phyloP scores from a whole-genome alignment of 2,888 invertebrate genomes.

The Synergus gifuensis region DNA sequence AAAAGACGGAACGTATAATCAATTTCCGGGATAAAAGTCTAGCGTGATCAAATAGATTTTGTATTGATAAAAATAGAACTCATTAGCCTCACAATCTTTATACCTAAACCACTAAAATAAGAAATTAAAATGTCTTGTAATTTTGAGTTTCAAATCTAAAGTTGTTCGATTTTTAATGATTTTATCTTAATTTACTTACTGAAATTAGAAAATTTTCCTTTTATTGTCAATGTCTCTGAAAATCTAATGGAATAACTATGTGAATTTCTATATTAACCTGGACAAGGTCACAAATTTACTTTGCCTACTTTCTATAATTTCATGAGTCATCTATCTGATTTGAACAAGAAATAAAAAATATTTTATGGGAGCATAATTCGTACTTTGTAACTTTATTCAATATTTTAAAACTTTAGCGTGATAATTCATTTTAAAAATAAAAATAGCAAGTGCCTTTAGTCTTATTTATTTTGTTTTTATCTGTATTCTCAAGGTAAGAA shows the following conservation, averaged over 20 bases:
- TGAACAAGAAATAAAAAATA: background rate
- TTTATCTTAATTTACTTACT: background rate
- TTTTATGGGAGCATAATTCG: background rate
- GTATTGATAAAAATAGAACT: no score
- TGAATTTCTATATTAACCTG: conserved; percentile 9
- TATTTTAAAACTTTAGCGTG: background rate
- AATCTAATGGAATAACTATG: background rate
- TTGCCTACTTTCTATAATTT: conserved; percentile 33
- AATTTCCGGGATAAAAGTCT: no score
- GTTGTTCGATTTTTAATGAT: background rate
- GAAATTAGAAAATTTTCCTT: background rate
- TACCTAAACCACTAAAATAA: no score
- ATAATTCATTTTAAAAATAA: background rate
- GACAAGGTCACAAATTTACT: conserved; percentile 24
- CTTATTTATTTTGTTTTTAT: no score
- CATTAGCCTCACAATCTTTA: no score
- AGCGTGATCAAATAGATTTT: no score
- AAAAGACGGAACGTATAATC: no score
- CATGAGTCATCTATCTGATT: conserved; percentile 6
- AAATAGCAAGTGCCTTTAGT: background rate
- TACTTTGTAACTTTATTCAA: background rate
- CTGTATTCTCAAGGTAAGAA: no score
- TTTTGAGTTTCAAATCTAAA: background rate
- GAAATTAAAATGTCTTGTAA: no score
- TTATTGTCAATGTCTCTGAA: no score